phyloP scores from a whole-genome alignment of 1,140 invertebrate genomes.

The Cotesia glomerata region DNA sequence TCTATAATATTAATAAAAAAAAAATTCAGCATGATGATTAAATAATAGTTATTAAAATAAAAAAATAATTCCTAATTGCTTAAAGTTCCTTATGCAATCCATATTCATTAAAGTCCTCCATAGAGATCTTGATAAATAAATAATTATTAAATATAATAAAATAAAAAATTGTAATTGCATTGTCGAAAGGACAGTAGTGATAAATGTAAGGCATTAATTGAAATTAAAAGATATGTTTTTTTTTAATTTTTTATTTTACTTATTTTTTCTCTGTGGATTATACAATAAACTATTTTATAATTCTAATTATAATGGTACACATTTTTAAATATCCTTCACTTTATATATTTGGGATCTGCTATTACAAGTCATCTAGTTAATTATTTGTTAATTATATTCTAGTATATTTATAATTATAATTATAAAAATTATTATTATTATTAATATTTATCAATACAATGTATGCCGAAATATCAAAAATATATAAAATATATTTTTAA shows the following conservation, averaged over 20 bases:
- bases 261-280: conserved; percentile 62
- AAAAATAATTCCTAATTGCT: conserved; percentile 26
- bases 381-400: too few species aligned
- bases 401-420: too few species aligned
- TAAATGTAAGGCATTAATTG: conserved; percentile 58
- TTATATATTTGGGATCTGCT: conserved; percentile 16
- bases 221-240: conserved; percentile 27
- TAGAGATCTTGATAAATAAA: conserved; percentile 8
- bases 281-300: conserved; percentile 65
- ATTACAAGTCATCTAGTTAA: too few species aligned
- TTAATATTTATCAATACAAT: too few species aligned
- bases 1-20: conserved; percentile 41
- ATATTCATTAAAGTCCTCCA: conserved; percentile 32
- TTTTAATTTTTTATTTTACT: conserved; percentile 8
- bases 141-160: conserved; percentile 13
- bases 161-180: conserved; percentile 47
- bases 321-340: conserved; percentile 9
- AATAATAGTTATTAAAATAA: not conserved
- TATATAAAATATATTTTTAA: too few species aligned
- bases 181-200: conserved; percentile 57
- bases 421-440: too few species aligned
- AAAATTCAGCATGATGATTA: not conserved
- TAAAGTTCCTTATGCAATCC: conserved; percentile 18
- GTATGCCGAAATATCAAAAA: too few species aligned
- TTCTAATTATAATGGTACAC: conserved; percentile 36